Evolutionary conservation across 2,888 invertebrate genomes (phyloP).

Genomic region (Melieria picta): DNA sequence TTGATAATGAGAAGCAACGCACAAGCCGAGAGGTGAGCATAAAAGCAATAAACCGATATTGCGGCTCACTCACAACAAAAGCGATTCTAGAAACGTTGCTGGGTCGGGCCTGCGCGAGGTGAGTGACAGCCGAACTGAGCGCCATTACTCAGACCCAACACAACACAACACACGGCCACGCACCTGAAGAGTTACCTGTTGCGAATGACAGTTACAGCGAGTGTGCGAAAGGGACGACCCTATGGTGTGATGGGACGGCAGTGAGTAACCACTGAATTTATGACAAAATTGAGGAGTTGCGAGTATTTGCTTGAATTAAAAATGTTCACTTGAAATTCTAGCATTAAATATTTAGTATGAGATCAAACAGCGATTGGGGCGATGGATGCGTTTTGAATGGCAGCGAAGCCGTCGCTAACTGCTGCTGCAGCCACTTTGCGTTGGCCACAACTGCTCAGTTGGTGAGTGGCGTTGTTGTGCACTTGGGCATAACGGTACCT

Average conservation of each 20-base stretch:
- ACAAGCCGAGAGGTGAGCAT: neutral
- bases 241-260: neutral
- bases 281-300: too few species aligned
- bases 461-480: constrained; percentile 10
- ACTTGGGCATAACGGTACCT: constrained; percentile 36
- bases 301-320: too few species aligned
- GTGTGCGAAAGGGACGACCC: neutral
- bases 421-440: neutral
- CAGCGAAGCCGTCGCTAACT: neutral
- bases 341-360: too few species aligned
- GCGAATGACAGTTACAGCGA: constrained; percentile 6
- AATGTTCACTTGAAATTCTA: too few species aligned
- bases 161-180: neutral
- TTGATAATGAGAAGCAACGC: neutral
- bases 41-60: too few species aligned
- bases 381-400: too few species aligned
- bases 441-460: neutral
- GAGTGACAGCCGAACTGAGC: too few species aligned
- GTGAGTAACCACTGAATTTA: too few species aligned
- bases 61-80: neutral
- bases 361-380: too few species aligned
- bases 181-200: constrained; percentile 2
- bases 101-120: too few species aligned
- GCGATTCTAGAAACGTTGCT: too few species aligned
- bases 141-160: too few species aligned